Evolutionary conservation across 1,140 invertebrate genomes (phyloP).

Genomic region (Octopus bimaculoides): DNA sequence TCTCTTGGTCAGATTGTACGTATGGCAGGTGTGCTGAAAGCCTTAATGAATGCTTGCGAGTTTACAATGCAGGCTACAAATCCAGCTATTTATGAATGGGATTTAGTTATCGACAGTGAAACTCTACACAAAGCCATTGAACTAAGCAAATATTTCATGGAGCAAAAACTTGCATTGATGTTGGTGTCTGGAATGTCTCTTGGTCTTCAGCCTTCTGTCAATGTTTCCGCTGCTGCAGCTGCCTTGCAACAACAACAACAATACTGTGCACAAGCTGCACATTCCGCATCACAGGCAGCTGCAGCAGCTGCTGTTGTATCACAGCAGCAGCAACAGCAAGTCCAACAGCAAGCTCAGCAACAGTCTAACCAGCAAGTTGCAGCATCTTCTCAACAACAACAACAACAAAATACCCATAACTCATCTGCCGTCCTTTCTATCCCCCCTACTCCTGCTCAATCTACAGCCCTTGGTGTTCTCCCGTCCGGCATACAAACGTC

Average conservation of each 20-base stretch:
- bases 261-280: not conserved
- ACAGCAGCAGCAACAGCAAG: slow-evolving; percentile 9
- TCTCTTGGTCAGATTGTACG: slow-evolving; percentile 33
- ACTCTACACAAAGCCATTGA: slow-evolving; percentile 21
- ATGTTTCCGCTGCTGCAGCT: not conserved
- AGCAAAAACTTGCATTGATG: slow-evolving; percentile 37
- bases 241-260: not conserved
- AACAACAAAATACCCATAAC: slow-evolving; percentile 16
- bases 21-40: slow-evolving; percentile 29
- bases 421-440: slow-evolving; percentile 12
- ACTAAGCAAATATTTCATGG: slow-evolving; percentile 35
- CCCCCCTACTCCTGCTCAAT: not conserved
- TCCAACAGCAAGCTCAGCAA: slow-evolving; percentile 9
- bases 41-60: slow-evolving; percentile 20
- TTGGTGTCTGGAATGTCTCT: slow-evolving; percentile 24
- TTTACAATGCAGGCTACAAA: slow-evolving; percentile 10
- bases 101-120: slow-evolving; percentile 21
- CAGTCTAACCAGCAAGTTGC: slow-evolving; percentile 14
- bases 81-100: slow-evolving; percentile 18
- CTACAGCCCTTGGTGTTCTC: not conserved
- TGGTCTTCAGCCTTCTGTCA: not conserved
- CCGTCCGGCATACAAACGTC: not conserved
- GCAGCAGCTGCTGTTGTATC: slow-evolving; percentile 11
- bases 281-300: not conserved
- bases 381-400: not conserved